Conservation (phyloP, 2,797 vertebrate genomes). For the Sardinella longiceps region DNA sequence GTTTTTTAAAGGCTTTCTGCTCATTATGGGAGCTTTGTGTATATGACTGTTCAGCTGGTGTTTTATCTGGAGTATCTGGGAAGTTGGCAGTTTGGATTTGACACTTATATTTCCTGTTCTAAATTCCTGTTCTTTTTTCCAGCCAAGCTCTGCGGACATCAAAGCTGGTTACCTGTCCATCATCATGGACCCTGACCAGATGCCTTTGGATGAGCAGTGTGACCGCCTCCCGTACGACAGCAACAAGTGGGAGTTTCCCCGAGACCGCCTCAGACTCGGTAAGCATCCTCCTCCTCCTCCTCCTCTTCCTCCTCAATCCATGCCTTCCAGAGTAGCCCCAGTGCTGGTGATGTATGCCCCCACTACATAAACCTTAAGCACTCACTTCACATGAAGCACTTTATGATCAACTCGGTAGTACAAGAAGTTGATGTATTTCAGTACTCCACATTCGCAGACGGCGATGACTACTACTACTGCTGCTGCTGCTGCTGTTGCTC, state of each 20-base stretch:
- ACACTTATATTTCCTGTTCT: not conserved
- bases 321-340: not conserved
- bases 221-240: slow-evolving; percentile 91
- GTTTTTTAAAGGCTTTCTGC: not conserved
- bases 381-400: not conserved
- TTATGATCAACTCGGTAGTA: not conserved
- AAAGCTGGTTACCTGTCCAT: slow-evolving; percentile 92
- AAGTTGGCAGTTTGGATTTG: not conserved
- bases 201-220: slow-evolving; percentile 89
- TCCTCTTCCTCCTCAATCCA: too few species aligned
- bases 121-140: not conserved
- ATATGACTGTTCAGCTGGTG: not conserved
- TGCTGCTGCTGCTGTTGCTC: not conserved
- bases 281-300: slow-evolving; percentile 49
- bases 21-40: not conserved
- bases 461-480: not conserved
- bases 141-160: slow-evolving; percentile 86
- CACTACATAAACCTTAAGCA: not conserved
- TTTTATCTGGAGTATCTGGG: not conserved
- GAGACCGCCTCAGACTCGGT: slow-evolving; percentile 89
- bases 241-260: slow-evolving; percentile 94
- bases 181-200: slow-evolving; percentile 93
- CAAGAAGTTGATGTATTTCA: slow-evolving; percentile 15
- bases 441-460: not conserved
- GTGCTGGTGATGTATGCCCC: not conserved